Base-by-base conservation (phyloP, 2,797 vertebrate genomes). In the Gymnodraco acuticeps region DNA sequence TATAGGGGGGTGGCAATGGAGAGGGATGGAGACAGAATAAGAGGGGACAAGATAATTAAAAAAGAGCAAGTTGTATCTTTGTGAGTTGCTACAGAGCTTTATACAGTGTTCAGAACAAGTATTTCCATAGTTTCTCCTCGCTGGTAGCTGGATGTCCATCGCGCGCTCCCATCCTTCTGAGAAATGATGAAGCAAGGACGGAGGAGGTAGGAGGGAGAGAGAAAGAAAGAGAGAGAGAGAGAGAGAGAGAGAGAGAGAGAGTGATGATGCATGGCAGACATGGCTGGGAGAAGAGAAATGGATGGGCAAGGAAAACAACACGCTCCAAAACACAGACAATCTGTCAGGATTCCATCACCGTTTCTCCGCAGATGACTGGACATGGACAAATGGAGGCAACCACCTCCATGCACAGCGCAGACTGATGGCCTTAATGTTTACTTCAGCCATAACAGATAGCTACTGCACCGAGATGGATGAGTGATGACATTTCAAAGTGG, bases 271-370 rank as follows among this genome's bases (percentile, higher is more conserved):
- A 92, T 91, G 89, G 92, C 88, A 88, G 91, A 91, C 85, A 88
- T 81, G 85, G 85, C 88, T 80, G 64, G 82, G 77, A 90, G 92
- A 82, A 91, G 89, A 92, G 78, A 92, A 93, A 93, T 91, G 87
- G 90, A 92, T 80, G 90, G 90, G 91, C 90, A 82, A 87, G 85
- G 87, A 91, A 93, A 94, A 93, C 89, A 93, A 92, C 91, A 93
- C 87, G 92, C 89, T 93, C 88, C 90, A 92, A 92, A 93, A 93
- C 89, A 91, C 91, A 89, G 90, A 92, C 91, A 89, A 93, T 93
- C 89, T 90, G 90, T 93, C 92, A 94, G 90, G 89, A 93, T 92
- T 93, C 92, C 91, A 90, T 93, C 92, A 90, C 80, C 76, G 69
- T 83, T 86, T 79, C 87, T 83, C 88, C 6, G 82, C 90, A 91